These are phyloP conservation scores for Stegastes partitus DNA, from an alignment of 2,113 vertebrate genomes.

Conservation along the genomic window DNA sequence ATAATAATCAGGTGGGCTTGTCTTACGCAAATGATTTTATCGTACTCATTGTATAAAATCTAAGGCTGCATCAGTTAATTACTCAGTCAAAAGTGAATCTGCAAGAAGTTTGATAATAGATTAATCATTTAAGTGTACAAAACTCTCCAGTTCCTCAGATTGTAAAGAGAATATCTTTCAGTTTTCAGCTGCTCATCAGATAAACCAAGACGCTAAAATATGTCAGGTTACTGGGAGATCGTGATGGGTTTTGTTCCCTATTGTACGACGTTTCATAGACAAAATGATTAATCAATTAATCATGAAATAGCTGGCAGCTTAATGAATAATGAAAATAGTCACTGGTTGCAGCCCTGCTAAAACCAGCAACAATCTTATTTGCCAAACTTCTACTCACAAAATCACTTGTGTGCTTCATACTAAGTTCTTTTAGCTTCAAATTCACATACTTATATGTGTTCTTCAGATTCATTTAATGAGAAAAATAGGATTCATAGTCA, in stretches of 20 bases:
- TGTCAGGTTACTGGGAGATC: too few relatives aligned
- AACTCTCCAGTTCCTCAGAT: neutral
- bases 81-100: neutral
- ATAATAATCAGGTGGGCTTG: neutral
- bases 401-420: neutral
- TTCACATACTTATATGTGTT: neutral
- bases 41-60: conserved; percentile 11
- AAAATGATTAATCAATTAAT: too few relatives aligned
- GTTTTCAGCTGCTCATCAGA: neutral
- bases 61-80: neutral
- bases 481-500: conserved; percentile 32
- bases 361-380: conserved; percentile 10
- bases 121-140: neutral
- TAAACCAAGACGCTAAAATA: neutral
- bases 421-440: conserved; percentile 3
- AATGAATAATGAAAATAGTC: neutral
- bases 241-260: neutral
- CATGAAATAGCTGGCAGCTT: neutral
- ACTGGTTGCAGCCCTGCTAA: neutral
- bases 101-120: neutral
- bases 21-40: conserved; percentile 7
- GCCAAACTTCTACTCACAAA: conserved; percentile 11
- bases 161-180: conserved; percentile 7
- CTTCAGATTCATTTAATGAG: conserved; percentile 11
- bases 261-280: neutral